Base-by-base conservation (phyloP, 64 coral and sea anemone species). In the Montipora foliosa region DNA sequence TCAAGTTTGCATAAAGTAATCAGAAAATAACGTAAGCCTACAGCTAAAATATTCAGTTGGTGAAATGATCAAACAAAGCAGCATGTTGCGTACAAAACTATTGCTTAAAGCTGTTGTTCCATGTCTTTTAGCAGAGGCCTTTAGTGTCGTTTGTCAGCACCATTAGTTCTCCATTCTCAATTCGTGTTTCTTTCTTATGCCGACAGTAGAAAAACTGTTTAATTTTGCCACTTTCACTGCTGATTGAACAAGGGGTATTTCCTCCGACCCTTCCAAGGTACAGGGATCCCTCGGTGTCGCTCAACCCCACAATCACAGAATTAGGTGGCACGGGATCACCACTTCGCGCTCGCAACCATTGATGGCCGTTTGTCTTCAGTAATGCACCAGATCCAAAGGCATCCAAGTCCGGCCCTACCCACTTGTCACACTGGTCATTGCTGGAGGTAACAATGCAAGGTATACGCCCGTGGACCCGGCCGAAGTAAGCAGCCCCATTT, bases 211-310 rank as follows among this genome's bases (percentile, higher is more conserved):
- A 24, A 74, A 74, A 74, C 19, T 22, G 10, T 11, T 74, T 74
- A 22, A 74, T 74, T 74, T 74, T 74, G 6, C 21, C n/a, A 3
- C 44, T n/a, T 79, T 55, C 77, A 24, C 19, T 10, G 48, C 13
- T 79, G 77, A 79, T 55, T n/a, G 48, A 53, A 47, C 77, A 79
- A 5, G 77, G 77, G 7, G 12, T 79, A 20, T 22, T 79, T 15
- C 77, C 77, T 20, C 77, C 77, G 5, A 79, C 48, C n/a, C 77
- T 79, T 53, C 77, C 77, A 50, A 79, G 47, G 8, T 53, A 79
- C 47, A 79, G 48, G 19, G 77, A 79, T 9, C 49, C 77, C 10
- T 57, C 16, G n/a, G 49, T 1, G 6, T 9, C 14, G 21, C 4
- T 57, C 20, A 79, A 19, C 19, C 77, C 77, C 3, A 10, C 49